Evolutionary conservation across 2,888 invertebrate genomes (phyloP), one percentile per base, ranked within the genome.

Genomic region (Synergus laeviventris): DNA sequence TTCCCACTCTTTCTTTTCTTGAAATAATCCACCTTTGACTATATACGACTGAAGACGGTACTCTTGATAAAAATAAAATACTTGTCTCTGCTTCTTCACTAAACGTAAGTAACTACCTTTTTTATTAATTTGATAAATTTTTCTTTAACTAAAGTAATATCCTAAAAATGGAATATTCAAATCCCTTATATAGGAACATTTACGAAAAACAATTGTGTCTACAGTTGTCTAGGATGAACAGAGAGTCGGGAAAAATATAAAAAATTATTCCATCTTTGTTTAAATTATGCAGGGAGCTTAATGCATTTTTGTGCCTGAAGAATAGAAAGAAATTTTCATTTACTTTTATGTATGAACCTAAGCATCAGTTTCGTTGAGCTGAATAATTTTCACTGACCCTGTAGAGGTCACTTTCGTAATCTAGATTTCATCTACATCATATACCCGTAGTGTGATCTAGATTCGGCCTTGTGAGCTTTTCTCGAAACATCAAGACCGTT

Each of bases 401-500:
- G 14, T 66, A 45, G 45, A 45, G 45, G 66, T 66, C 66, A 45
- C 66, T 66, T 66, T 45, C 42, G 66, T 66, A 66, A 49, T 66
- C 66, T 24, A 24, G 45, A 49, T 49, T 31, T 45, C 66, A 45
- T 64, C 45, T 49, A 66, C 66, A 66, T 66, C 66, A 45, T 31
- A 45, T 70, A 24, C 21, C 21, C 12, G 11, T 56, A 70, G 66
- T 42, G 64, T 39, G 64, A 70, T 70, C 66, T 70, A 70, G 66
- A 70, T 70, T 70, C 64, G 73, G 74, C 74, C 73, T 74, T 74
- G 42, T 59, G 59, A 83, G 84, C 84, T 84, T 85, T 84, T 81
- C 77, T 64, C 79, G 82, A 82, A 85, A 85, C 84, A 84, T 82
- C 84, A 82, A 81, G 79, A 81, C 77, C 80, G 81, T 76, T 80